Base-by-base conservation (phyloP, 2,113 vertebrate genomes). In the Heterocephalus glaber region DNA sequence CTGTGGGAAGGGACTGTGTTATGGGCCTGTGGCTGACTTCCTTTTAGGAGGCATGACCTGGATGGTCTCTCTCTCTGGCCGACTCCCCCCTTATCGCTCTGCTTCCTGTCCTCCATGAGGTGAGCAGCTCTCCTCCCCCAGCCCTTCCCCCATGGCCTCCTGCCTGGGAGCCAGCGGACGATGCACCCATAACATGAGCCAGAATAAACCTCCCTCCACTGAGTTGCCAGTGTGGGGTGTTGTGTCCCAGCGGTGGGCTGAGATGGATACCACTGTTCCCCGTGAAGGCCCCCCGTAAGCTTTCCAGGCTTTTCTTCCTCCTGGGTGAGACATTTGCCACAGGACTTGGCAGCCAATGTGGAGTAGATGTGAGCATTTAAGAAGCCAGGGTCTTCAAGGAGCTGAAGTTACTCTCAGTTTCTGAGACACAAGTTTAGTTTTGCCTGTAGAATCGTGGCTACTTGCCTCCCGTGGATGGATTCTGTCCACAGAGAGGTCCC, bases 341-440 rank as follows among this genome's bases (percentile, higher is more conserved):
- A 60, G 89, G 70, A 77, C 77, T 93, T 68, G 63, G 54, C 68
- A 93, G 86, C 83, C 6, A 1, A 20, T 41, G 35, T 85, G 86
- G 70, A 93, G 38, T 7, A 90, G 44, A 93, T 49, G 74, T 54
- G 83, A 90, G 84, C 38, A 22, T 68, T 89, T 86, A 66, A 65
- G 83, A 84, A 93, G 28, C 16, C 79, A 35, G 4, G 19, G 12
- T 52, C 54, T 91, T 89, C 79, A 60, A 41, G 24, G 82, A 66
- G 77, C 58, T 65, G n/a, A n/a, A n/a, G n/a, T n/a, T 52, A n/a
- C 16, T 85, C 87, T 60, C 70, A 56, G 3, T 81, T 93, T 61
- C 70, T 1, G 35, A 72, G 60, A 81, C 38, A 72, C 38, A 72
- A 92, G 38, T 41, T 72, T 47, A 33, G 10, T 68, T 90, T 95